These are phyloP conservation scores for Rhodophaea formosa DNA, from an alignment of 2,888 invertebrate species.

Conservation along the genomic window DNA sequence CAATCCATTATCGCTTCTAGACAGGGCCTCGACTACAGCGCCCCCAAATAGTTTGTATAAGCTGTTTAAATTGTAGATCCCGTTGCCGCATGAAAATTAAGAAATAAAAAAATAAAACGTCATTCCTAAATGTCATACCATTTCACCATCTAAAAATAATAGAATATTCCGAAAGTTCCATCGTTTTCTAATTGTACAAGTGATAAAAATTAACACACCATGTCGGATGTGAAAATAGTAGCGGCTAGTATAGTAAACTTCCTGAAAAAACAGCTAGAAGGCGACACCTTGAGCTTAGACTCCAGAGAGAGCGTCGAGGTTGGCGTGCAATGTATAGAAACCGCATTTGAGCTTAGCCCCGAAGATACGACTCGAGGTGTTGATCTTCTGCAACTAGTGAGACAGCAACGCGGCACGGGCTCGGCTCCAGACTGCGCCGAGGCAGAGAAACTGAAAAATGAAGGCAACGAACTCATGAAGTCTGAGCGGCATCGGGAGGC, in stretches of 20 bases:
- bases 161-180: conserved; percentile 29
- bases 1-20: too few species aligned
- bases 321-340: conserved; percentile 96
- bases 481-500: conserved; percentile 90
- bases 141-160: conserved; percentile 45
- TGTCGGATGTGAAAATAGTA: conserved; percentile 70
- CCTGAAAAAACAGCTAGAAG: conserved; percentile 78
- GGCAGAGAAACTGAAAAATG: conserved; percentile 93
- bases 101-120: conserved; percentile 3
- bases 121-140: conserved; percentile 13
- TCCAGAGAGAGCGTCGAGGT: conserved; percentile 92
- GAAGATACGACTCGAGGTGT: conserved; percentile 62
- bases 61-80: neutral
- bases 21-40: too few species aligned
- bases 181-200: conserved; percentile 19
- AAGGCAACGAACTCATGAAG: conserved; percentile 95
- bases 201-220: conserved; percentile 32
- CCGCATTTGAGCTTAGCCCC: conserved; percentile 88
- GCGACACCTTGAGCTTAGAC: conserved; percentile 63
- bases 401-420: conserved; percentile 38
- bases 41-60: too few species aligned
- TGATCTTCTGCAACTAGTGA: conserved; percentile 59
- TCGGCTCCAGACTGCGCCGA: conserved; percentile 73
- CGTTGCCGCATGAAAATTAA: neutral
- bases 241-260: conserved; percentile 82